Percentiles rank a stretch among this genome's conserved stretches.
Evolutionary conservation across 2,113 vertebrate genomes (phyloP).

Genomic region (Progne subis): DNA sequence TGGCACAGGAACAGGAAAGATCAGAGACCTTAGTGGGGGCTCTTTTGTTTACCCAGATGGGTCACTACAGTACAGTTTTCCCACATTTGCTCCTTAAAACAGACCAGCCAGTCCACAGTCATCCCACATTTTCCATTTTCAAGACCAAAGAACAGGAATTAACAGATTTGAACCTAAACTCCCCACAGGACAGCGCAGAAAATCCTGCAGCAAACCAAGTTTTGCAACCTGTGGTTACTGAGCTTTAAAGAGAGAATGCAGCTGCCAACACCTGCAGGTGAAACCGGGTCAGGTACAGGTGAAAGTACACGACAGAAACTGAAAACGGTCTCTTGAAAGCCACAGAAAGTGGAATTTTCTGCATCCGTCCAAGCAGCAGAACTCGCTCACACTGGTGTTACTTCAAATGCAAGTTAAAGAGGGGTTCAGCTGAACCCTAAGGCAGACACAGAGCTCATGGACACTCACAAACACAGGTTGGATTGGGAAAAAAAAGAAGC

Average conservation of each 20-base stretch:
- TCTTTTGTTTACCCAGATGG: background rate
- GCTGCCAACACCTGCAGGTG: background rate
- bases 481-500: background rate
- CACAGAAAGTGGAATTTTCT: background rate
- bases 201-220: background rate
- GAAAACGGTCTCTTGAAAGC: background rate
- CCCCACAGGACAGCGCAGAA: background rate
- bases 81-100: background rate
- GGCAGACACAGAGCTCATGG: background rate
- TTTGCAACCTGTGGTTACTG: background rate
- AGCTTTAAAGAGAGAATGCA: background rate
- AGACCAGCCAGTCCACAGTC: background rate
- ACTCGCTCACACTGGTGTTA: background rate
- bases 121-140: background rate
- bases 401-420: background rate
- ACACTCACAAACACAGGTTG: background rate
- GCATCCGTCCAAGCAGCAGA: background rate
- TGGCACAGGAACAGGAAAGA: background rate
- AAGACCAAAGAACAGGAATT: background rate
- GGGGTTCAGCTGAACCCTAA: background rate
- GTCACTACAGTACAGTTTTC: background rate
- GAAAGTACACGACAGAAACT: background rate
- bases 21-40: background rate
- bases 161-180: background rate
- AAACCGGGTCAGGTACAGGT: background rate